Conservation (phyloP, 1,140 invertebrate species). For the Zaprionus taronus region DNA sequence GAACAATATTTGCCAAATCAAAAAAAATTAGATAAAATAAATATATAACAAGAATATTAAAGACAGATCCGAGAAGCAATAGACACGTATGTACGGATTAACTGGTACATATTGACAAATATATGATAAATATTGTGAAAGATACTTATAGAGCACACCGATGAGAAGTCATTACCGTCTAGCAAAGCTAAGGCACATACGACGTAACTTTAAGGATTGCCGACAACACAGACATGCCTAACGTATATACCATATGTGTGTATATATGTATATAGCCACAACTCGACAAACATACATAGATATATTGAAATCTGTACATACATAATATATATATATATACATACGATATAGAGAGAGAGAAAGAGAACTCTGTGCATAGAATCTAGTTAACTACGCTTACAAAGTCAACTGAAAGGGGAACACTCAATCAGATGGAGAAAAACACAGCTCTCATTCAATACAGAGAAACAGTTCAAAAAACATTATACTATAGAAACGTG, state of each 20-base stretch:
- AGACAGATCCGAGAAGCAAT: constrained; percentile 12
- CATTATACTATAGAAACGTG: constrained; percentile 43
- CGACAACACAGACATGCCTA: background rate
- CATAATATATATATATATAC: background rate
- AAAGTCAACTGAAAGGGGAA: constrained; percentile 47
- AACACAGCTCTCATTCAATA: constrained; percentile 58
- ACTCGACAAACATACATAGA: constrained; percentile 18
- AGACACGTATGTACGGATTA: background rate
- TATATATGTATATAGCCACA: background rate
- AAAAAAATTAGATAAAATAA: background rate
- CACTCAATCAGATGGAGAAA: constrained; percentile 40
- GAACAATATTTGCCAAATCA: constrained; percentile 24
- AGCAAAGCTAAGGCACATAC: constrained; percentile 5
- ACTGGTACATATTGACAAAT: background rate
- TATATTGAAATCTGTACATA: constrained; percentile 35
- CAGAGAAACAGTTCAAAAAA: constrained; percentile 52
- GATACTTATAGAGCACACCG: constrained; percentile 11
- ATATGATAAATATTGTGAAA: background rate
- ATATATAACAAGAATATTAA: background rate
- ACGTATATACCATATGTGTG: background rate
- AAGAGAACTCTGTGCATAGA: constrained; percentile 10
- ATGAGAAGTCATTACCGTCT: constrained; percentile 11
- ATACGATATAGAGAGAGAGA: too few species aligned
- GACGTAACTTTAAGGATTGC: constrained; percentile 15
- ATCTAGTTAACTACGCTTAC: constrained; percentile 69